Evolutionary conservation across 2,797 vertebrate genomes (phyloP), one percentile per base, ranked within the genome.

Genomic region (Distichodus sexfasciatus): DNA sequence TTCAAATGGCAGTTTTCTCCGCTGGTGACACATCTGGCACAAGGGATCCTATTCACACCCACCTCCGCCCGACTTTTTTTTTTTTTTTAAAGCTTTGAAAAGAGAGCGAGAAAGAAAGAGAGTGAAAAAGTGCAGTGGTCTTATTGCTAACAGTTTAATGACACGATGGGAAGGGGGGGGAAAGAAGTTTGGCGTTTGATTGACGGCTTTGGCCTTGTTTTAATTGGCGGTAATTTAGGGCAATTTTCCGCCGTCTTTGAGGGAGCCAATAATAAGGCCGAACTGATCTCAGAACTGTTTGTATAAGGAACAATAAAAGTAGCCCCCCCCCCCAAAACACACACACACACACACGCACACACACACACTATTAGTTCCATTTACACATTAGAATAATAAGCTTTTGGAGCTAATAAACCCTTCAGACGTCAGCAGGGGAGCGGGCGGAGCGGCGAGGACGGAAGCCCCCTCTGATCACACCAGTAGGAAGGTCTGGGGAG

Each of bases 161-260:
- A 91, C 76, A 53, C n/a, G n/a, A n/a, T n/a, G n/a, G n/a, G n/a
- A n/a, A n/a, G n/a, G n/a, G n/a, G 81, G 82, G 66, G 67, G 58
- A 91, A 91, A 86, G 87, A 90, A 90, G 79, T 88, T 92, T 90
- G 88, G 85, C 76, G 85, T 86, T 72, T 84, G 92, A 96, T 93
- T 94, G 95, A 94, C 92, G 93, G 87, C 88, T 87, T 91, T 93
- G 94, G 94, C 95, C 94, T 97, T 95, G 94, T 91, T 94, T 95
- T 97, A 97, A 96, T 96, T 94, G 94, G 91, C 90, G 90, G 92
- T 96, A 95, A 97, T 96, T 92, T 95, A 90, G 90, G 89, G 90
- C 93, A 96, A 95, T 95, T 95, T 94, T 91, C 91, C 92, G 89
- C 84, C 87, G 88, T 87, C 85, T 85, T 84, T 76, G 88, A 91